phyloP scores from a whole-genome alignment of 1,140 invertebrate genomes.

The Drosophila funebris region DNA sequence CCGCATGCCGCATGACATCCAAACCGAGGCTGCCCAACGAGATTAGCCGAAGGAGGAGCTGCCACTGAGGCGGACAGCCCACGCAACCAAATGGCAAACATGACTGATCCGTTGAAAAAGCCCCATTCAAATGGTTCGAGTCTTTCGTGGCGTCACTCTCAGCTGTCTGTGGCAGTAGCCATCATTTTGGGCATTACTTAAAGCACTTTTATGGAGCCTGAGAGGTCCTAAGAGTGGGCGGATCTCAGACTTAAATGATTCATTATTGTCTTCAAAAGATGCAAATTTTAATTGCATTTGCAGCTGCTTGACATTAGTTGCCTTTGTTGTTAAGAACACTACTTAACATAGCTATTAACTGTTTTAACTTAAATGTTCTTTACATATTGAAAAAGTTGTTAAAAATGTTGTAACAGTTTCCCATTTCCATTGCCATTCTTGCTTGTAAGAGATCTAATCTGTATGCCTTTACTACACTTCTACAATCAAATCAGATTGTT shows the following conservation, averaged over 20 bases:
- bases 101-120: slow-evolving; percentile 16
- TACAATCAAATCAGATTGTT: too few species aligned
- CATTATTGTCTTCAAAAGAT: not conserved
- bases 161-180: not conserved
- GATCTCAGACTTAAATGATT: not conserved
- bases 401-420: too few species aligned
- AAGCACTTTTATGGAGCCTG: not conserved
- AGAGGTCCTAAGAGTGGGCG: not conserved
- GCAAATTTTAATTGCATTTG: not conserved
- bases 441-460: too few species aligned
- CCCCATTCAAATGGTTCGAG: not conserved
- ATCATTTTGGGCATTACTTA: not conserved
- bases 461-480: too few species aligned
- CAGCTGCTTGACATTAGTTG: not conserved
- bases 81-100: slow-evolving; percentile 24
- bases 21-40: not conserved
- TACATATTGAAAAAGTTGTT: too few species aligned
- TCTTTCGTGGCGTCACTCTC: not conserved
- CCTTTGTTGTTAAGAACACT: not conserved
- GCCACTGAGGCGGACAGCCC: slow-evolving; percentile 9
- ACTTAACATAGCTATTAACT: too few species aligned
- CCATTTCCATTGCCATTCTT: too few species aligned
- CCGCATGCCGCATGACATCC: not conserved
- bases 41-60: slow-evolving; percentile 6
- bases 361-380: too few species aligned